Evolutionary conservation across 2,113 vertebrate species (phyloP).

Genomic region (Sylvilagus bachmani): DNA sequence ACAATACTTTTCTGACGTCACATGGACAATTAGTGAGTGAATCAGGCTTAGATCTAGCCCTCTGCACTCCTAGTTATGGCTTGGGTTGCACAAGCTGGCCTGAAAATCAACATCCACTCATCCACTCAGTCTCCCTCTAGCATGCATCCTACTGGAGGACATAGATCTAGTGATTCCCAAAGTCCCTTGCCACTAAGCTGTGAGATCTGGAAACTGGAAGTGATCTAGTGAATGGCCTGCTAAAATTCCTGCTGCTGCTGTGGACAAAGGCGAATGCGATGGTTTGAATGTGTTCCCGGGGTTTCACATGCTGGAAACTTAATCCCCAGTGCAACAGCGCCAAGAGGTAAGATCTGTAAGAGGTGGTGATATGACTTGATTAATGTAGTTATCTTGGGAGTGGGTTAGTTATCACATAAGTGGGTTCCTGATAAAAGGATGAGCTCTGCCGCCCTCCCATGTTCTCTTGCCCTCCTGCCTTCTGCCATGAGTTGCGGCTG

Average conservation of each 20-base stretch:
- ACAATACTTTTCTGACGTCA: background rate
- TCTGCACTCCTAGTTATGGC: background rate
- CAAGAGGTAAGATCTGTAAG: background rate
- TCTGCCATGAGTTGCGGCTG: background rate
- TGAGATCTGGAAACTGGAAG: background rate
- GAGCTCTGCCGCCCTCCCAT: background rate
- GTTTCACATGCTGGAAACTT: background rate
- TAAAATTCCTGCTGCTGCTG: background rate
- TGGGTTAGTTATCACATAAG: background rate
- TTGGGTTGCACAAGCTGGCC: background rate
- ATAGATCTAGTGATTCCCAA: background rate
- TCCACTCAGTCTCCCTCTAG: background rate
- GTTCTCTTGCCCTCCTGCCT: background rate
- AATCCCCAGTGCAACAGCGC: background rate
- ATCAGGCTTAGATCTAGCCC: background rate
- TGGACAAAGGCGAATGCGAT: background rate
- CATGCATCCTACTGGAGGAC: background rate
- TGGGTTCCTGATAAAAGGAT: background rate
- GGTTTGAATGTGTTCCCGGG: background rate
- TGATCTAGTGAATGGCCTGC: background rate
- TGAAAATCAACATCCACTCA: background rate
- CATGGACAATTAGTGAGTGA: background rate
- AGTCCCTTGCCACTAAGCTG: background rate
- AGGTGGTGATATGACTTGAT: background rate
- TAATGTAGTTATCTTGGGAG: background rate